phyloP scores from a whole-genome alignment of 2,888 invertebrate genomes.

The Caenorhabditis wallacei region DNA sequence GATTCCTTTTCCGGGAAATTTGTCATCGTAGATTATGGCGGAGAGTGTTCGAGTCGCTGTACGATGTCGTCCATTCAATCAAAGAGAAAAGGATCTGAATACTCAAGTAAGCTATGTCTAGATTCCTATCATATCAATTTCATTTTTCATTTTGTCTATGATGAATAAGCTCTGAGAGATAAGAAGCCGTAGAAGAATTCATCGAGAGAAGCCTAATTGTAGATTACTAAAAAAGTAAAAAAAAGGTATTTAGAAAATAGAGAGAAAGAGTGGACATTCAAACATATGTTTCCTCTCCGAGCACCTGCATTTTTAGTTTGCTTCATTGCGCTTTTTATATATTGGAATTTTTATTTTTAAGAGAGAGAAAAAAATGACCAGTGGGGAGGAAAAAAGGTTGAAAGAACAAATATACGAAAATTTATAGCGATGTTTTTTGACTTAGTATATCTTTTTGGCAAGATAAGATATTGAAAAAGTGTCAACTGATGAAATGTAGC shows the following conservation, averaged over 20 bases:
- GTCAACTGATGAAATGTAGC: too few species aligned
- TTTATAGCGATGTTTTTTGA: too few species aligned
- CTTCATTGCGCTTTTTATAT: background rate
- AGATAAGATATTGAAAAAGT: too few species aligned
- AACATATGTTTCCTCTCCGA: constrained; percentile 4
- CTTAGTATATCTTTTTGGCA: too few species aligned
- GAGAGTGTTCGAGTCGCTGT: constrained; percentile 89
- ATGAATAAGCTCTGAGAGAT: background rate
- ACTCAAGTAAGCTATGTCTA: constrained; percentile 86
- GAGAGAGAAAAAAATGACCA: background rate
- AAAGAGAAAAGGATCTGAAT: constrained; percentile 88
- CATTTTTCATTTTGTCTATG: background rate
- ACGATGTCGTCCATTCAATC: constrained; percentile 92
- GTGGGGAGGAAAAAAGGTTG: background rate
- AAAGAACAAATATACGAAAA: too few species aligned
- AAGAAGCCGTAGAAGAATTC: background rate
- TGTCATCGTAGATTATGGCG: constrained; percentile 48
- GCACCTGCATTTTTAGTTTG: constrained; percentile 20
- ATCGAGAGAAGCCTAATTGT: background rate
- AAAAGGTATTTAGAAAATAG: background rate
- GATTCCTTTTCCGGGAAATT: background rate
- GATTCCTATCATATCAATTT: background rate
- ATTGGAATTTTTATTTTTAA: background rate
- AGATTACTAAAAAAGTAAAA: constrained; percentile 17
- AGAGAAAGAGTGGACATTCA: background rate